Evolutionary conservation across 2,113 vertebrate species (phyloP), one percentile per base, ranked within the genome.

Genomic region (Solea senegalensis): DNA sequence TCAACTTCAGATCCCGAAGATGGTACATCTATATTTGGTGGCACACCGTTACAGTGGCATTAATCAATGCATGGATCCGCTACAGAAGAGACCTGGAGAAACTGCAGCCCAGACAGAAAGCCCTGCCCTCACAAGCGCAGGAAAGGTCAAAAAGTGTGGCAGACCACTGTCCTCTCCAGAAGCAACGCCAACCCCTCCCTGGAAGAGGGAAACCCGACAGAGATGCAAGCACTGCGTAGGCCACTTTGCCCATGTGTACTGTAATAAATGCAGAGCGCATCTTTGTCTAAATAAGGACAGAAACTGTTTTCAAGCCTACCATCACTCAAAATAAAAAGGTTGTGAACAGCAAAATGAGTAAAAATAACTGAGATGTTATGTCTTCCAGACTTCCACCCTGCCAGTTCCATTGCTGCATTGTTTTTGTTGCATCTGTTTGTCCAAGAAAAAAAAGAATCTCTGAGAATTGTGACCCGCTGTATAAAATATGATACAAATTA

Each of bases 201-300:
- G 40, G 8, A 10, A 64, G 11, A 27, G 1, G 2, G 43, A 40
- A 63, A 62, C 12, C 41, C 3, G 51, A 11, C 50, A 63, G 11
- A 55, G 69, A 45, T 70, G 40, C 63, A 60, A 50, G 28, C 50
- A 41, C 28, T 43, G 41, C 57, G 34, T 9, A 43, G 21, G 40
- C 41, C 49, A 49, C 46, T 55, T 61, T 1, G 5, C 72, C 11
- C 65, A 75, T 49, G 64, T 67, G 2, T 68, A 7, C 28, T 64
- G 59, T 39, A 8, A 0, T 7, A 65, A 65, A 26, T 66, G 55
- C 21, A 16, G 12, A 5, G 61, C 54, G 0, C 60, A 65, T 41
- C 53, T 64, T 15, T 66, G 60, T 13, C 60, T 65, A 12, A 77
- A 70, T 40, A 65, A 64, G 45, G 53, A 69, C 34, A 63, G 60